Conservation (phyloP, 2,888 invertebrate genomes). For the Choreutis nemorana region DNA sequence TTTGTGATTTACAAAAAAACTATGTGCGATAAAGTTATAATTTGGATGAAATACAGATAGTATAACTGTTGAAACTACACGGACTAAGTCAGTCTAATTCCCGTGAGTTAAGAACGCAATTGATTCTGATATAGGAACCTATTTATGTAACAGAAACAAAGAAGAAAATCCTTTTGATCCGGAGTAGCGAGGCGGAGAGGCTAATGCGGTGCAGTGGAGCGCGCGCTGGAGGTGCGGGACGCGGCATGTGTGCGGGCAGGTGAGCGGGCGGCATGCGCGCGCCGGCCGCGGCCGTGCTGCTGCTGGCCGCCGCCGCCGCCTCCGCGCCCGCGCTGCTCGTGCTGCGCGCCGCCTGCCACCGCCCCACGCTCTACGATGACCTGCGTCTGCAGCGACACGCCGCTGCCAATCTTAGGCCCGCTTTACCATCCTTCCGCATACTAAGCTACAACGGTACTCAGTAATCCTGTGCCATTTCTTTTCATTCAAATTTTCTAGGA, state of each 20-base stretch:
- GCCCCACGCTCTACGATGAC: slow-evolving; percentile 13
- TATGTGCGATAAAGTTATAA: not conserved
- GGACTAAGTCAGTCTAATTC: slow-evolving; percentile 5
- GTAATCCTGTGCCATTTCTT: too few species aligned
- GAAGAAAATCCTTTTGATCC: slow-evolving; percentile 24
- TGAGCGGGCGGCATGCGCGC: slow-evolving; percentile 18
- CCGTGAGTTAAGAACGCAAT: slow-evolving; percentile 6
- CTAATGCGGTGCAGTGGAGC: slow-evolving; percentile 20
- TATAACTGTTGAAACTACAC: not conserved
- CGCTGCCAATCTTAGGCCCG: slow-evolving; percentile 8
- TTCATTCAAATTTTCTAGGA: not conserved
- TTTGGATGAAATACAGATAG: too few species aligned
- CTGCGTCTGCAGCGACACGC: slow-evolving; percentile 11
- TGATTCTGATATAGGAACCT: slow-evolving; percentile 15
- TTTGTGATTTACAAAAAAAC: not conserved
- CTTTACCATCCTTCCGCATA: slow-evolving; percentile 14
- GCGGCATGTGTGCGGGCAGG: slow-evolving; percentile 9
- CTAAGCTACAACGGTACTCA: slow-evolving; percentile 21
- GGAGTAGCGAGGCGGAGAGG: slow-evolving; percentile 21
- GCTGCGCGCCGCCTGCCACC: slow-evolving; percentile 31
- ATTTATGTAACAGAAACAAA: slow-evolving; percentile 17
- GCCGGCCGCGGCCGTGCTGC: slow-evolving; percentile 13
- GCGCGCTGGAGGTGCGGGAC: slow-evolving; percentile 15
- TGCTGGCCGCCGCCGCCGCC: slow-evolving; percentile 15
- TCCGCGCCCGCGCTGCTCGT: slow-evolving; percentile 24